Base-by-base conservation (phyloP, 1,140 invertebrate genomes). In the Tribolium madens region DNA sequence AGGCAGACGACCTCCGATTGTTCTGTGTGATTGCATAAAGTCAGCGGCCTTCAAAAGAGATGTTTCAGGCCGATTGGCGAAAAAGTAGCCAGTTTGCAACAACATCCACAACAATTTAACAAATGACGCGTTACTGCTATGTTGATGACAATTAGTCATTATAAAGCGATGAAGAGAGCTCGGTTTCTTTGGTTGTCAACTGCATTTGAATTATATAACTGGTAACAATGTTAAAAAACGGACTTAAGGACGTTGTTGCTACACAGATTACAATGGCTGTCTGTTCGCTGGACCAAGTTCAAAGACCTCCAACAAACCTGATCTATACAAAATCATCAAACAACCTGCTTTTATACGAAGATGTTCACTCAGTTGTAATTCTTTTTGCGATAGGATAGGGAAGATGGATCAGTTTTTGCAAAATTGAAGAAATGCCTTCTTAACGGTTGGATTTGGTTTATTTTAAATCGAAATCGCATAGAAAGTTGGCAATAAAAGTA, bases 241-340 rank as follows among this genome's bases (percentile, higher is more conserved):
- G 46, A 52, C 46, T 48, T 64, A 72, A 72, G 70, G 70, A 72
- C 48, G 71, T 73, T 52, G 71, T 53, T 53, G 71, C 71, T 53
- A 53, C 57, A 73, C n/a, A 48, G 47, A 73, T 73, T 31, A 73
- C 71, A 73, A 73, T 73, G 48, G 71, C 18, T 50, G 71, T 73
- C 50, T 73, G 71, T 53, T 73, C 48, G 48, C 47, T 36, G 47
- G 71, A 53, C 71, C 71, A 73, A 36, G 71, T 73, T 73, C 71
- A 73, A 52, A 73, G 71, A 73, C 71, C 71, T 73, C 36, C 12
- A 14, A 53, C 50, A 73, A 73, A 73, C 71, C 71, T 73, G 71
- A 73, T 73, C 71, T 73, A 73, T 53, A 73, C 70, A 53, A 73
- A 73, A 73, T 73, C 42, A 73, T 50, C 57, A 64, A 33, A 33